These are phyloP conservation scores for Nasua narica DNA, from an alignment of 2,797 vertebrate genomes.

Conservation along the genomic window DNA sequence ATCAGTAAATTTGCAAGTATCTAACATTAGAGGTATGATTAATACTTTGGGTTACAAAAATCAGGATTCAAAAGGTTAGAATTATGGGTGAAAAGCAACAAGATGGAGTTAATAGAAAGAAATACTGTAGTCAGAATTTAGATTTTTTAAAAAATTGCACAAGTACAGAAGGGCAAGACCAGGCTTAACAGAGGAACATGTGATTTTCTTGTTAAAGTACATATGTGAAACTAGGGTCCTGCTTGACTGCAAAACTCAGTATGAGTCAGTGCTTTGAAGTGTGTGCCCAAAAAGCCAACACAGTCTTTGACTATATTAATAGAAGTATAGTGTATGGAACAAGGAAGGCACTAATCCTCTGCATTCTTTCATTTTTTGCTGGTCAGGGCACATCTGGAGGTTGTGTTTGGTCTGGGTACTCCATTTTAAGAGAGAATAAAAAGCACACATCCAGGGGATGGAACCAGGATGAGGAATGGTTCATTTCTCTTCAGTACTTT, in stretches of 20 bases:
- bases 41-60: background rate
- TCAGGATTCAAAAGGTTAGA: background rate
- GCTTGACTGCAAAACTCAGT: background rate
- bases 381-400: background rate
- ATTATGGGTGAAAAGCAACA: background rate
- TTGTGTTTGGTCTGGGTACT: background rate
- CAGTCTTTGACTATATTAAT: background rate
- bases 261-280: conserved; percentile 2
- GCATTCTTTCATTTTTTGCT: background rate
- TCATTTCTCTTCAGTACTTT: background rate
- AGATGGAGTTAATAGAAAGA: background rate
- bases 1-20: conserved; percentile 14
- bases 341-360: background rate
- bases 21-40: background rate
- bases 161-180: background rate
- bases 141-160: background rate
- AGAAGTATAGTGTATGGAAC: background rate
- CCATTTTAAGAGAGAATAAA: background rate
- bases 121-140: background rate
- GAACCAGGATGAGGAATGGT: background rate
- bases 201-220: background rate
- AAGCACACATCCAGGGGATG: background rate
- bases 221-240: background rate
- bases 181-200: background rate
- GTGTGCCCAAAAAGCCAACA: background rate